Base-by-base conservation (phyloP, 2,113 vertebrate species). In the Aptenodytes patagonicus region DNA sequence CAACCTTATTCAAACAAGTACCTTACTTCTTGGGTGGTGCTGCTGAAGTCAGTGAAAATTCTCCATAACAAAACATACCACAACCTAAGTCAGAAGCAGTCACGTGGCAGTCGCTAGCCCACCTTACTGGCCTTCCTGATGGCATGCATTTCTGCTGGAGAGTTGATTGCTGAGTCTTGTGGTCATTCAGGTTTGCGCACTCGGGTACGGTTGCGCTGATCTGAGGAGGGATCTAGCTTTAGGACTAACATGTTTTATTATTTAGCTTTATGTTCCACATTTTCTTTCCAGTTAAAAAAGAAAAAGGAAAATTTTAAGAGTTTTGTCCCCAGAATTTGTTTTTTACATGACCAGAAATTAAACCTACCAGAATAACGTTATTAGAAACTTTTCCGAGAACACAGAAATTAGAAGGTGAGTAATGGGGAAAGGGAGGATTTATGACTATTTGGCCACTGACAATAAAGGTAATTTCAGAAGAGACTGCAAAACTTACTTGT, bases 21-120 rank as follows among this genome's bases (percentile, higher is more conserved):
- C 38, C 40, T 72, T 73, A 34, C 13, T 58, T 72, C 52, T 72
- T 29, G 36, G 31, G 51, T 32, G 44, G 34, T 38, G 24, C 42
- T 68, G 42, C 64, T 82, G 54, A 88, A 82, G 40, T 77, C 57
- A 49, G 42, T 34, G 60, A 76, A 76, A 62, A 58, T 57, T 54
- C 15, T 69, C 46, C 36, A 4, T 46, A 55, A 70, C 19, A 55
- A 46, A 75, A 65, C 32, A 49, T 29, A 36, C 15, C 6, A 21
- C 26, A 70, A 65, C 40, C 46, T 76, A 66, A 36, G 52, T 18
- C 18, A 78, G n/a, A 60, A 76, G 62, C 4, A 11, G 62, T 36
- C 1, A 0, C 8, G 0, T 62, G n/a, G 17, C 62, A 57, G n/a
- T 42, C 2, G 1, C 51, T 57, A 38, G 57, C 36, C 36, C 26